Percentiles rank a stretch among this genome's conserved stretches.
These are phyloP conservation scores for Fukomys damarensis DNA, from an alignment of 2,113 vertebrate genomes.

Conservation along the genomic window DNA sequence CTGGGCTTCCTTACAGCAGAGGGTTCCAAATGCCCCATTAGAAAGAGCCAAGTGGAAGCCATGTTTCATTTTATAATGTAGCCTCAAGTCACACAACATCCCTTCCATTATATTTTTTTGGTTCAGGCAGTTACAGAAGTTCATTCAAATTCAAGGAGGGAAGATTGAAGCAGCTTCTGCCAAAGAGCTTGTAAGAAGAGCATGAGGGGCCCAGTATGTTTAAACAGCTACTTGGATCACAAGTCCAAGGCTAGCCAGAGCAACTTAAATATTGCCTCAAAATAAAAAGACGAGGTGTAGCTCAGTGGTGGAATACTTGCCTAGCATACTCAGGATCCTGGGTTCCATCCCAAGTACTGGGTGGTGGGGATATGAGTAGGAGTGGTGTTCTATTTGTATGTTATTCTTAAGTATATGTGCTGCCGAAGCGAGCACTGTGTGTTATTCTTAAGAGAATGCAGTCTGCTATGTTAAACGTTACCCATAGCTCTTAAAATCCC, in stretches of 20 bases:
- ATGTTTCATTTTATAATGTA: background rate
- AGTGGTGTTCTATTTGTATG: background rate
- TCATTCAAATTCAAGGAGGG: background rate
- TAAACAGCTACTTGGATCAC: background rate
- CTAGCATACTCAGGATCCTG: background rate
- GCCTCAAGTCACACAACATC: background rate
- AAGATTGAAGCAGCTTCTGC: background rate
- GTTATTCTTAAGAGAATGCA: background rate
- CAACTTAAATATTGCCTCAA: background rate
- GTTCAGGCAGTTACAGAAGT: background rate
- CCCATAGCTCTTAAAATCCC: background rate
- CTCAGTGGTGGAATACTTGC: background rate
- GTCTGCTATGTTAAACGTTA: background rate
- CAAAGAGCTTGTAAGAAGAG: background rate
- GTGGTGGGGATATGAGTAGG: background rate
- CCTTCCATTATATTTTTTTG: background rate
- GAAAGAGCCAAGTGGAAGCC: background rate
- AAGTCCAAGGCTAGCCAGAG: background rate
- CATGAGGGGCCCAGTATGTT: background rate
- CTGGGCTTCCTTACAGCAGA: background rate
- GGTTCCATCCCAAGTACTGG: background rate
- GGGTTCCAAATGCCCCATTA: background rate
- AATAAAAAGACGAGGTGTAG: background rate
- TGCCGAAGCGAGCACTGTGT: too few species aligned
- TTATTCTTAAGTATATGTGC: too few species aligned